Evolutionary conservation across 2,797 vertebrate genomes (phyloP).

Genomic region (Melopsittacus undulatus): DNA sequence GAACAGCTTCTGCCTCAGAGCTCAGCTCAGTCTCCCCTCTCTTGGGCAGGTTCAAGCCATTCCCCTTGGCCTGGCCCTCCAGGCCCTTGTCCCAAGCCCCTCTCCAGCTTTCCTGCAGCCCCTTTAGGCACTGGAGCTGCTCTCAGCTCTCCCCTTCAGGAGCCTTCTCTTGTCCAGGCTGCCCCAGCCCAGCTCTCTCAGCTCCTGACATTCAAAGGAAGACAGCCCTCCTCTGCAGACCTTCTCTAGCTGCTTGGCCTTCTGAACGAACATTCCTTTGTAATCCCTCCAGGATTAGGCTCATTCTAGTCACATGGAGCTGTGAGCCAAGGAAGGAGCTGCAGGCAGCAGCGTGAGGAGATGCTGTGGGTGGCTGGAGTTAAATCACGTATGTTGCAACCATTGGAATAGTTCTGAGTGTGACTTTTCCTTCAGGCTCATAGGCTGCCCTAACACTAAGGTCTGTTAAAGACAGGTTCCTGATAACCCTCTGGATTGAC

Average conservation of each 20-base stretch:
- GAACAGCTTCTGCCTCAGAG: too few relatives aligned
- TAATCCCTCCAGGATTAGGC: neutral
- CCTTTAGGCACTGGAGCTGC: too few relatives aligned
- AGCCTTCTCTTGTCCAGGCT: neutral
- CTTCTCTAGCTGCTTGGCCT: neutral
- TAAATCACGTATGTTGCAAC: neutral
- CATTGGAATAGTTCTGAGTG: neutral
- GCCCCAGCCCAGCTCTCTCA: neutral
- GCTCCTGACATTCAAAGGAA: neutral
- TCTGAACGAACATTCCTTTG: neutral
- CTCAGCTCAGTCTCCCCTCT: too few relatives aligned
- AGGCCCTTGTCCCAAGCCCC: too few relatives aligned
- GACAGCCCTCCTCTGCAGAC: neutral
- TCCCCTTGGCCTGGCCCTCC: too few relatives aligned
- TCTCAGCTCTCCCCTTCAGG: neutral
- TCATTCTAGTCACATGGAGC: neutral
- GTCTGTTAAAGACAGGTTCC: neutral
- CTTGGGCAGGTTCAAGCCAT: too few relatives aligned
- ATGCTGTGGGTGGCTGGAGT: neutral
- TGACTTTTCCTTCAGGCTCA: neutral
- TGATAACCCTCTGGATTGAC: rapidly evolving
- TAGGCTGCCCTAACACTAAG: neutral
- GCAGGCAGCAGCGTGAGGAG: neutral
- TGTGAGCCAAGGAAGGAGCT: rapidly evolving
- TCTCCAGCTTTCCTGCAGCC: too few relatives aligned